A percentile compares a stretch with the other conserved stretches of the same genome.
phyloP scores from a whole-genome alignment of 92 coral and sea anemone species.

The Meandrina meandrites region DNA sequence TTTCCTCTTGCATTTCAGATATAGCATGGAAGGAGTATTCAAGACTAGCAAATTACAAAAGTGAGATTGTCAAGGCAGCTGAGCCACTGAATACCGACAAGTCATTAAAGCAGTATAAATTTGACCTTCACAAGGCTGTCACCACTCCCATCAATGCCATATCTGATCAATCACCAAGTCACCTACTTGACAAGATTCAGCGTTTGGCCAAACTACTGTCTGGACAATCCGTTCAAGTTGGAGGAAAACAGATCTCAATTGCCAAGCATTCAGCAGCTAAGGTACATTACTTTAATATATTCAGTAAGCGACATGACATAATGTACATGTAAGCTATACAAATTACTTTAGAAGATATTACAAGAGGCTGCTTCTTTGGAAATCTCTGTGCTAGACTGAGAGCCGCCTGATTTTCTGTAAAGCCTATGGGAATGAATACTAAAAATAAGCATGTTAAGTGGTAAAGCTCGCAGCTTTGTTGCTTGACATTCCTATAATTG shows the following conservation, averaged over 20 bases:
- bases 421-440: too few species aligned
- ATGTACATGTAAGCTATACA: too few species aligned
- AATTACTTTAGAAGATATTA: too few species aligned
- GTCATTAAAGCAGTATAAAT: slow-evolving; percentile 72
- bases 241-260: slow-evolving; percentile 77
- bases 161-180: slow-evolving; percentile 91
- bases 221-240: slow-evolving; percentile 72
- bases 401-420: too few species aligned
- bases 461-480: too few species aligned
- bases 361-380: too few species aligned
- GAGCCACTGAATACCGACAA: slow-evolving; percentile 65
- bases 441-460: too few species aligned
- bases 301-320: too few species aligned
- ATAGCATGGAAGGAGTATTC: slow-evolving; percentile 76
- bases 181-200: slow-evolving; percentile 84
- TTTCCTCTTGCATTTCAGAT: slow-evolving; percentile 69
- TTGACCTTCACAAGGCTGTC: slow-evolving; percentile 90
- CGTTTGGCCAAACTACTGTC: slow-evolving; percentile 71
- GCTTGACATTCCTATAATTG: too few species aligned
- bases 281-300: slow-evolving; percentile 35
- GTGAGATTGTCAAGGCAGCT: slow-evolving; percentile 50
- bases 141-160: slow-evolving; percentile 95
- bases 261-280: slow-evolving; percentile 74
- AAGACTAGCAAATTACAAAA: slow-evolving; percentile 65
- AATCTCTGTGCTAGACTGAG: too few species aligned